Base-by-base conservation (phyloP, 2,888 invertebrate genomes). In the Ecdyonurus torrentis region DNA sequence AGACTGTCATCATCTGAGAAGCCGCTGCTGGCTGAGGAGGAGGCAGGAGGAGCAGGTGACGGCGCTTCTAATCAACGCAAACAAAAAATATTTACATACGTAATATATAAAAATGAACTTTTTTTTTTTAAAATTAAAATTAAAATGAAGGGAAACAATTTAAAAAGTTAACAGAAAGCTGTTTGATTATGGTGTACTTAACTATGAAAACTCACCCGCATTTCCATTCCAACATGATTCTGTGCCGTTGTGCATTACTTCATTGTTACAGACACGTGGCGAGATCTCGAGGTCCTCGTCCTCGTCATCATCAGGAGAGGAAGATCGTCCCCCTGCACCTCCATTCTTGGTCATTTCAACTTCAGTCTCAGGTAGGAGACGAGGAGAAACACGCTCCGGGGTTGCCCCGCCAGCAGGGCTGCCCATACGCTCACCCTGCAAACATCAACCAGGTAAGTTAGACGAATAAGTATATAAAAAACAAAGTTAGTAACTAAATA, bases 1-100 rank as follows among this genome's bases (percentile, higher is more conserved):
- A 89, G 82, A 74, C 89, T 89, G 78, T 91, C 92, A 79, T 92
- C 92, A 79, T 92, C 91, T 71, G 90, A 91, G 77, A 91, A 89
- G 60, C 90, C 91, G 65, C 90, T 90, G 65, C 84, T 85, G 67
- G 84, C 87, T 67, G 85, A 86, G 67, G 72, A 78, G 72, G 83
- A 85, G 68, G 83, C 86, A 67, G 72, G 76, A 66, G 69, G 73
- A 66, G 68, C 68, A n/a, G 70, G 70, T 19, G 69, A 69, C 65
- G 68, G 69, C 20, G 63, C 70, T 70, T 67, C 60, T 23, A n/a
- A n/a, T n/a, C n/a, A n/a, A n/a, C n/a, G n/a, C n/a, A n/a, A n/a
- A n/a, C n/a, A n/a, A n/a, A n/a, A n/a, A n/a, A n/a, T n/a, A n/a
- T n/a, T n/a, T n/a, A n/a, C n/a, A n/a, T n/a, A n/a, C n/a, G n/a